Conservation (phyloP, 2,888 invertebrate genomes). For the Rotaria socialis region DNA sequence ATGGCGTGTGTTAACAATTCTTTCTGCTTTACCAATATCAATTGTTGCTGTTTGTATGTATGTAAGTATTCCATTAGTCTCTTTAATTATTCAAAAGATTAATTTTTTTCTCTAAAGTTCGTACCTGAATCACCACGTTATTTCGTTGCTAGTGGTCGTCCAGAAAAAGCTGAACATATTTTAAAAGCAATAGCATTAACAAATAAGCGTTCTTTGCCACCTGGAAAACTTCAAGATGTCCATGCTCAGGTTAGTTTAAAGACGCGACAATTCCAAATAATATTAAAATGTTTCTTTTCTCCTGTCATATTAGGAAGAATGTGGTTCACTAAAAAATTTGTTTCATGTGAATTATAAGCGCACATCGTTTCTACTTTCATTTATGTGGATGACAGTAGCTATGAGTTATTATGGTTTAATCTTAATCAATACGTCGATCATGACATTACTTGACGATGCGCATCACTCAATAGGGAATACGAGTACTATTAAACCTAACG, state of each 20-base stretch:
- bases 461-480: not conserved
- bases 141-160: slow-evolving; percentile 78
- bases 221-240: slow-evolving; percentile 64
- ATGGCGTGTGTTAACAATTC: slow-evolving; percentile 82
- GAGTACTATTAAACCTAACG: not conserved
- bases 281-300: not conserved
- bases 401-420: slow-evolving; percentile 92
- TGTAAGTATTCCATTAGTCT: slow-evolving; percentile 53
- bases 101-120: slow-evolving; percentile 68
- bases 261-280: no score
- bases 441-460: not conserved
- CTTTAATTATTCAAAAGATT: no score
- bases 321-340: not conserved
- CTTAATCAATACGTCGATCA: slow-evolving; percentile 56
- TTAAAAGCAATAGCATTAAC: slow-evolving; percentile 79
- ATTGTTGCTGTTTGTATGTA: slow-evolving; percentile 66
- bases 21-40: slow-evolving; percentile 81
- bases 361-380: slow-evolving; percentile 82
- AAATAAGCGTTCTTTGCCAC: slow-evolving; percentile 80
- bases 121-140: slow-evolving; percentile 85
- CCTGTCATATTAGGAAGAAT: not conserved
- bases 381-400: slow-evolving; percentile 88
- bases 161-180: slow-evolving; percentile 77
- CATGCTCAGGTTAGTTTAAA: slow-evolving; percentile 47
- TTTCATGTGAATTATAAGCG: slow-evolving; percentile 2